Conservation (phyloP, 2,888 invertebrate genomes). For the Dioctria linearis region DNA sequence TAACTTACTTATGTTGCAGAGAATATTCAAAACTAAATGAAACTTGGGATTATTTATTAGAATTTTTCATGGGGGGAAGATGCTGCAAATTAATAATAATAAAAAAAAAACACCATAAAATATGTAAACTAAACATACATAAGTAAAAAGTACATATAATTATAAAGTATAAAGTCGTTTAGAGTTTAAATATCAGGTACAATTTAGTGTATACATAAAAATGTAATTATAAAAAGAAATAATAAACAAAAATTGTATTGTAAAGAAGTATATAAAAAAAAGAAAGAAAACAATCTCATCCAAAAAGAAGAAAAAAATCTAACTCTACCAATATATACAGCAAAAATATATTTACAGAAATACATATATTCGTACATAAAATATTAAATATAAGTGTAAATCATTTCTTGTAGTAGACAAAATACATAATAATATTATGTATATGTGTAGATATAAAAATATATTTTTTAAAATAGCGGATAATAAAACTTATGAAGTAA, state of each 20-base stretch:
- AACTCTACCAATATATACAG: conserved; percentile 25
- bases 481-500: conserved; percentile 2
- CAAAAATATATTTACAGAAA: conserved; percentile 42
- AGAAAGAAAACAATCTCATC: conserved; percentile 41
- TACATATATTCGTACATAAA: conserved; percentile 9
- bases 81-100: background rate
- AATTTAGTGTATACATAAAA: conserved; percentile 37
- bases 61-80: background rate
- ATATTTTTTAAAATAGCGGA: conserved; percentile 46
- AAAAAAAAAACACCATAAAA: conserved; percentile 35
- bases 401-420: conserved; percentile 34
- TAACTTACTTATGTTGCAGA: conserved; percentile 28
- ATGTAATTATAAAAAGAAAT: conserved; percentile 18
- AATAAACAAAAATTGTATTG: conserved; percentile 19
- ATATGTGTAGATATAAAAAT: conserved; percentile 35
- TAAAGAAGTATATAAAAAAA: conserved; percentile 12
- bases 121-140: conserved; percentile 29
- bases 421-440: no score
- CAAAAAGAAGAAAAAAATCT: conserved; percentile 19
- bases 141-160: background rate
- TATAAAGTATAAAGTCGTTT: conserved; percentile 29
- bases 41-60: conserved; percentile 33
- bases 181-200: conserved; percentile 38
- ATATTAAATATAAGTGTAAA: conserved; percentile 23
- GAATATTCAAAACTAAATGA: conserved; percentile 19